Conservation (phyloP, 2,113 vertebrate species). For the Rhombomys opimus region DNA sequence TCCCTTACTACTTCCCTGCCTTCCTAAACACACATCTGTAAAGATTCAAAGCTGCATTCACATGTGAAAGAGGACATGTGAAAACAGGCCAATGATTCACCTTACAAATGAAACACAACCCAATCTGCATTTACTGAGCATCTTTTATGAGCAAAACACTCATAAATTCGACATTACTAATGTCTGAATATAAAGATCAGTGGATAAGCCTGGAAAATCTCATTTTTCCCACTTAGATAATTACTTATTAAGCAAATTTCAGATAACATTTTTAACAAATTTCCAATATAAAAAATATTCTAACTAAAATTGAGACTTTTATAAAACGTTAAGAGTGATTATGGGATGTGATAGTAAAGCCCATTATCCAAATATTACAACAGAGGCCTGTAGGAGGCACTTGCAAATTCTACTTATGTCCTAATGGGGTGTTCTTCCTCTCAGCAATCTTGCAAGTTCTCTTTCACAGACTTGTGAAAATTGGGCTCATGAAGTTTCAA, state of each 20-base stretch:
- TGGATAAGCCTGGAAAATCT: background rate
- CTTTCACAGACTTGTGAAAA: background rate
- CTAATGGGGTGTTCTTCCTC: background rate
- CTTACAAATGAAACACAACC: background rate
- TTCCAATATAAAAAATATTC: background rate
- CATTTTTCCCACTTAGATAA: background rate
- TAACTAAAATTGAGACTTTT: background rate
- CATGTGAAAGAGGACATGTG: no score
- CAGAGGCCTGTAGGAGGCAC: background rate
- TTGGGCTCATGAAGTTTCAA: background rate
- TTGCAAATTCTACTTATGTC: background rate
- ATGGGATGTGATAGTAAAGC: background rate
- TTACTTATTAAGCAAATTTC: background rate
- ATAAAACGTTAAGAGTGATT: slow-evolving; percentile 1
- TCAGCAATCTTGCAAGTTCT: background rate
- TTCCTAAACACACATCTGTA: background rate
- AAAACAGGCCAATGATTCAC: background rate
- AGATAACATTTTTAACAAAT: background rate
- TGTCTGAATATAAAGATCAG: background rate
- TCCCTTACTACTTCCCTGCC: background rate
- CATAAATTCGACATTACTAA: background rate
- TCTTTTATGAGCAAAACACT: slow-evolving; percentile 14
- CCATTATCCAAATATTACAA: background rate
- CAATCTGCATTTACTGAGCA: background rate
- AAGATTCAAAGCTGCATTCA: background rate